Percentiles rank a stretch among this genome's conserved stretches.
Evolutionary conservation across 2,888 invertebrate species (phyloP).

Genomic region (Cephus pygmeus): DNA sequence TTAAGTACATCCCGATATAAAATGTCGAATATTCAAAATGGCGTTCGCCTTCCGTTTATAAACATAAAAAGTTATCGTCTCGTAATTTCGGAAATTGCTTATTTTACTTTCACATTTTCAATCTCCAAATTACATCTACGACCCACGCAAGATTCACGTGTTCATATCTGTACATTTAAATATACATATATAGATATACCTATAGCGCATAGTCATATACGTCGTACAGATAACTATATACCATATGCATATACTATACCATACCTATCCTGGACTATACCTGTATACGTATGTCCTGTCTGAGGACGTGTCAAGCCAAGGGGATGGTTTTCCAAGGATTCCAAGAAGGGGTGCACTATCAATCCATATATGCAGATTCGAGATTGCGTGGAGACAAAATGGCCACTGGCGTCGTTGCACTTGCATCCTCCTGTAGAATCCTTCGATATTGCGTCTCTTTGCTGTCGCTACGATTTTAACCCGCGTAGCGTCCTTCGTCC

Average conservation of each 20-base stretch:
- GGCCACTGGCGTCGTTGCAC: neutral
- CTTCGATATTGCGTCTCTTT: neutral
- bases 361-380: conserved; percentile 62
- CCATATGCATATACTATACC: conserved; percentile 35
- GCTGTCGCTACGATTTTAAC: neutral
- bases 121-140: conserved; percentile 39
- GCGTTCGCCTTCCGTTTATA: neutral
- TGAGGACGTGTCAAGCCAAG: conserved; percentile 7
- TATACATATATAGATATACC: too few species aligned
- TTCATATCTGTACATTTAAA: neutral
- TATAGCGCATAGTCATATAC: conserved; percentile 47
- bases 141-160: neutral
- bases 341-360: conserved; percentile 28
- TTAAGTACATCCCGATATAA: neutral
- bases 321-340: conserved; percentile 12
- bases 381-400: conserved; percentile 53
- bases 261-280: neutral
- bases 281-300: neutral
- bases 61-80: conserved; percentile 22
- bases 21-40: neutral
- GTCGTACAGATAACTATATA: conserved; percentile 61
- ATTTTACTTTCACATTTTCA: conserved; percentile 49
- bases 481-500: neutral
- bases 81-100: neutral
- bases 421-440: neutral